A percentile compares a stretch with the other conserved stretches of the same genome.
phyloP scores from a whole-genome alignment of 2,113 vertebrate genomes.

The Notarius quadriscutis region DNA sequence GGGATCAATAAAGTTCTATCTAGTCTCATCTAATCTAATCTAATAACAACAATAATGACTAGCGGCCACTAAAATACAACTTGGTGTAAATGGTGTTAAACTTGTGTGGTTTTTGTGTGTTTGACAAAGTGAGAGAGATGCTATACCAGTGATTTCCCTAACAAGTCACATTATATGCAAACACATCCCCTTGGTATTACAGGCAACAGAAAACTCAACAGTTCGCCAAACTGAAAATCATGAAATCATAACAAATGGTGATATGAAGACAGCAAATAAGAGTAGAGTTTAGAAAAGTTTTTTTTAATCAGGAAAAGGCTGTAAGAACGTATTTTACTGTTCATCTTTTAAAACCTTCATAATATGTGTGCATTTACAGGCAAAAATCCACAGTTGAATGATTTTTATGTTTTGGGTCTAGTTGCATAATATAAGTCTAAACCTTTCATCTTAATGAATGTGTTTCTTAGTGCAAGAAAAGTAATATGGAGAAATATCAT shows the following conservation, averaged over 20 bases:
- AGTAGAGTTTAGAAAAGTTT: neutral
- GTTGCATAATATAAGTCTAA: neutral
- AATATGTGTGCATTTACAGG: no score
- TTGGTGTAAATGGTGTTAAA: neutral
- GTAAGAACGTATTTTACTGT: neutral
- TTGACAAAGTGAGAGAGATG: neutral
- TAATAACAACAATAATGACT: neutral
- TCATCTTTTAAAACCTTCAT: neutral
- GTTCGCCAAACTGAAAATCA: conserved; percentile 27
- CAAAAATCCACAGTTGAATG: no score
- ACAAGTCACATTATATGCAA: neutral
- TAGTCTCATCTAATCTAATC: neutral
- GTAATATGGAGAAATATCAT: neutral
- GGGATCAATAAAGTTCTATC: no score
- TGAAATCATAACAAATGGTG: neutral
- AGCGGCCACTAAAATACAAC: neutral
- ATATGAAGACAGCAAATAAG: neutral
- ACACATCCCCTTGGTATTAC: conserved; percentile 5
- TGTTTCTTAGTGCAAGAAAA: neutral
- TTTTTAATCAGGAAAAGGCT: neutral
- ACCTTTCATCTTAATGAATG: neutral
- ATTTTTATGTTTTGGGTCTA: neutral
- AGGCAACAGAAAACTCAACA: conserved; percentile 30
- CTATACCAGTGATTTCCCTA: neutral
- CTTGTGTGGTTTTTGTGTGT: neutral